phyloP scores from a whole-genome alignment of 2,113 vertebrate species.

The Paralichthys olivaceus region DNA sequence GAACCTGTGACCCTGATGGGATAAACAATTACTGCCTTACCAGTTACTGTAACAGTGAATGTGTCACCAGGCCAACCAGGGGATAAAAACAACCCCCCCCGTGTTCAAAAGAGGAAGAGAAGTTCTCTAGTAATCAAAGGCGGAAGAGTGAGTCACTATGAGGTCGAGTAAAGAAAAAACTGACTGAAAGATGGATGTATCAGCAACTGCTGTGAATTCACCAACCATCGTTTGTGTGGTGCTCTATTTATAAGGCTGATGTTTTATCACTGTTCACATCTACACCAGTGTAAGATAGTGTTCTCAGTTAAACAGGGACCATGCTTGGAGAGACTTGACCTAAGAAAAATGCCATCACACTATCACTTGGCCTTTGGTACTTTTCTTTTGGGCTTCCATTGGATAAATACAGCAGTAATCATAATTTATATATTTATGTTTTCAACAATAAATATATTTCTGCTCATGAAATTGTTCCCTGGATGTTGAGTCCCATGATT shows the following conservation, averaged over 20 bases:
- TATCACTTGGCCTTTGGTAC: constrained; percentile 50
- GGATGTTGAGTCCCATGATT: constrained; percentile 43
- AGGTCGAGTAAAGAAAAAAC: constrained; percentile 30
- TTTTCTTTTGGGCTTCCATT: constrained; percentile 59
- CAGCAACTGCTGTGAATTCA: constrained; percentile 28
- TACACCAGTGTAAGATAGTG: constrained; percentile 6
- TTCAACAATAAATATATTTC: constrained; percentile 83
- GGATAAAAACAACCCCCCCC: constrained; percentile 1
- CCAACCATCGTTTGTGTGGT: constrained; percentile 46
- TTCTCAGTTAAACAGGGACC: constrained; percentile 68
- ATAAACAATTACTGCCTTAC: constrained; percentile 53
- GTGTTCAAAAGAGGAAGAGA: constrained; percentile 29
- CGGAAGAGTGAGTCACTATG: constrained; percentile 29
- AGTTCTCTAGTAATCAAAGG: constrained; percentile 8
- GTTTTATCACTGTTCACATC: constrained; percentile 48
- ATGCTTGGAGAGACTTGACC: constrained; percentile 43
- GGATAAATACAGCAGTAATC: constrained; percentile 70
- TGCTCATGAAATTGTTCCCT: constrained; percentile 67
- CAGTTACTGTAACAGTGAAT: constrained; percentile 48
- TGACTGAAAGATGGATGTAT: constrained; percentile 28
- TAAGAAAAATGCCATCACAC: constrained; percentile 38
- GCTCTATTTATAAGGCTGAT: constrained; percentile 67
- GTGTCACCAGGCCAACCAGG: constrained; percentile 32
- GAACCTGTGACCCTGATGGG: constrained; percentile 28
- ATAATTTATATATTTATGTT: constrained; percentile 87